Evolutionary conservation across 2,888 invertebrate genomes (phyloP).

Genomic region (Mellilla xanthometata): DNA sequence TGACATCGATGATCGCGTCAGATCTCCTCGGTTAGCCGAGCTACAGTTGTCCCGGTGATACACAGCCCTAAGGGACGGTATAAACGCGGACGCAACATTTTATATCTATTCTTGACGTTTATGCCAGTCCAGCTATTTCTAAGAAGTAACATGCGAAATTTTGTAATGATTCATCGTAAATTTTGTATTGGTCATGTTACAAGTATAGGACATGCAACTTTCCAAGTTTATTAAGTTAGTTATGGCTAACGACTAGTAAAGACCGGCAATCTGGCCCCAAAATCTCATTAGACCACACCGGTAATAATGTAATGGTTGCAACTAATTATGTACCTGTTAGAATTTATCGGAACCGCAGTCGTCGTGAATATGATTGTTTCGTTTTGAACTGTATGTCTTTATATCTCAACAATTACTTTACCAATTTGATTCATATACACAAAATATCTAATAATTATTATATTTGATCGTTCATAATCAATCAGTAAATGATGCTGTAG

Average conservation of each 20-base stretch:
- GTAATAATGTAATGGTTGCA: constrained; percentile 40
- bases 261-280: constrained; percentile 44
- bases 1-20: too few relatives aligned
- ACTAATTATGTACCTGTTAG: constrained; percentile 36
- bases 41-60: too few relatives aligned
- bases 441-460: too few relatives aligned
- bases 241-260: constrained; percentile 4
- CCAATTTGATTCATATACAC: too few relatives aligned
- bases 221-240: constrained; percentile 21
- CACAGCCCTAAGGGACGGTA: too few relatives aligned
- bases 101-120: constrained; percentile 14
- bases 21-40: too few relatives aligned
- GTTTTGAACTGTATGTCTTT: too few relatives aligned
- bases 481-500: too few relatives aligned
- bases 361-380: too few relatives aligned
- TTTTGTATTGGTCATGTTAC: constrained; percentile 10
- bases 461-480: too few relatives aligned
- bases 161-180: constrained; percentile 20
- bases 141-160: constrained; percentile 16
- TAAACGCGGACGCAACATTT: constrained; percentile 13
- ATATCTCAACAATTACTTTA: too few relatives aligned
- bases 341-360: constrained; percentile 16
- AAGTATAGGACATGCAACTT: constrained; percentile 10
- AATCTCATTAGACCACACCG: constrained; percentile 43
- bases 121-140: constrained; percentile 9